A percentile compares a stretch with the other conserved stretches of the same genome.
Evolutionary conservation across 2,797 vertebrate genomes (phyloP).

Genomic region (Macroramphosus scolopax): DNA sequence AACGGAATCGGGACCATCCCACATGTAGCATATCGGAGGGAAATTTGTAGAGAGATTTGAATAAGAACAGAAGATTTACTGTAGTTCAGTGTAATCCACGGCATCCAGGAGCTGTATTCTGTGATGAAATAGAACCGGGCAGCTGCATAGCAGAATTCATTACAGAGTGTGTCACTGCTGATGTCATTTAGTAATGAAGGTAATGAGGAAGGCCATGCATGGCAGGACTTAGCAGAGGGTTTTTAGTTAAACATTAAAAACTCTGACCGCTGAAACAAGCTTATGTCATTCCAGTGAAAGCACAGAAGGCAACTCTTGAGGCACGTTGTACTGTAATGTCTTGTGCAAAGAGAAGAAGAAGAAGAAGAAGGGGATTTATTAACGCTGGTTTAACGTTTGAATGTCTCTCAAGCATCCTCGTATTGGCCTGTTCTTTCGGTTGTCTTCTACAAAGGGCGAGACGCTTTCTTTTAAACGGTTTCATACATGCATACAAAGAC

Average conservation of each 20-base stretch:
- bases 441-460: too few species aligned
- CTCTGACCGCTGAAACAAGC: slow-evolving; percentile 27
- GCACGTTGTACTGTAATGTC: slow-evolving; percentile 5
- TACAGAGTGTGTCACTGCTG: slow-evolving; percentile 25
- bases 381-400: slow-evolving; percentile 5
- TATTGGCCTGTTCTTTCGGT: too few species aligned
- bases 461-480: too few species aligned
- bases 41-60: neutral
- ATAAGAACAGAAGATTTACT: neutral
- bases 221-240: slow-evolving; percentile 29
- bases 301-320: slow-evolving; percentile 11
- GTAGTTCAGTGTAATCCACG: neutral
- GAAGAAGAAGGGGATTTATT: slow-evolving; percentile 1
- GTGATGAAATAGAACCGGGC: neutral
- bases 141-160: too few species aligned
- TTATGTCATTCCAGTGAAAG: slow-evolving; percentile 43
- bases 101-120: neutral
- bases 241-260: slow-evolving; percentile 50
- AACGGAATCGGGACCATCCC: neutral
- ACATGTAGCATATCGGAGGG: too few species aligned
- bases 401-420: neutral
- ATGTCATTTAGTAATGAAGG: slow-evolving; percentile 36
- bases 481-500: neutral
- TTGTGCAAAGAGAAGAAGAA: slow-evolving; percentile 14
- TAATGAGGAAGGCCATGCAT: slow-evolving; percentile 42